These are phyloP conservation scores for Corythornis leucogaster DNA, from an alignment of 2,797 vertebrate genomes.

Conservation along the genomic window DNA sequence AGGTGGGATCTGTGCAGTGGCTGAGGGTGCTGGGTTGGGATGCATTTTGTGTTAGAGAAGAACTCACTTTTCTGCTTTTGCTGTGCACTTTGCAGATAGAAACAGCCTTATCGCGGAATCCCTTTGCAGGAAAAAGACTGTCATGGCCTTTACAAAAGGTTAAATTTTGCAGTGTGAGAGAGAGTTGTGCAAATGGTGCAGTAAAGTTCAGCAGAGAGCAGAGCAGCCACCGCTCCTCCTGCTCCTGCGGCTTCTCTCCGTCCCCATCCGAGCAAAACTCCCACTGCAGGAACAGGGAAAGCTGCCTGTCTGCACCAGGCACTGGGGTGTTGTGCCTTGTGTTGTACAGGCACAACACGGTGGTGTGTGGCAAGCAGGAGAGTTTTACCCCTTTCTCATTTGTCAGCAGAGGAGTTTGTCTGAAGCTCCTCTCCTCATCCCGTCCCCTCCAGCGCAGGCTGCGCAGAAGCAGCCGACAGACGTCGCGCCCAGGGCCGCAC, in stretches of 20 bases:
- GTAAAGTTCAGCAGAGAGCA: not conserved
- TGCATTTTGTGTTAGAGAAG: not conserved
- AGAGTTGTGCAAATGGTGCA: not conserved
- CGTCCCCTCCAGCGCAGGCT: not conserved
- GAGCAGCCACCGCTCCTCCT: not conserved
- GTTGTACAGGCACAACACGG: accelerated
- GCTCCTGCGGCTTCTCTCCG: not conserved
- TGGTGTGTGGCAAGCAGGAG: not conserved
- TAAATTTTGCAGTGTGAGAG: accelerated
- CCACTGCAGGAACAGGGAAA: not conserved
- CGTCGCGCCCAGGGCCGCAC: accelerated
- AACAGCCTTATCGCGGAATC: not conserved
- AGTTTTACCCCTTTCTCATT: not conserved
- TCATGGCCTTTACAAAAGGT: not conserved
- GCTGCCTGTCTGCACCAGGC: not conserved
- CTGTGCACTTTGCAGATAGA: accelerated
- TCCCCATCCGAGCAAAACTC: not conserved
- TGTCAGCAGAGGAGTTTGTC: not conserved
- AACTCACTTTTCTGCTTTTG: not conserved
- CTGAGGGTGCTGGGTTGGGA: not conserved
- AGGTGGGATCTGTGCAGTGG: not conserved
- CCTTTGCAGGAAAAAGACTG: not conserved
- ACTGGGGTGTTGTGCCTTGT: not conserved
- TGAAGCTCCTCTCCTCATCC: not conserved
- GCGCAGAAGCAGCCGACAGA: not conserved